phyloP scores from a whole-genome alignment of 2,888 invertebrate genomes.

The Pandemis corylana region DNA sequence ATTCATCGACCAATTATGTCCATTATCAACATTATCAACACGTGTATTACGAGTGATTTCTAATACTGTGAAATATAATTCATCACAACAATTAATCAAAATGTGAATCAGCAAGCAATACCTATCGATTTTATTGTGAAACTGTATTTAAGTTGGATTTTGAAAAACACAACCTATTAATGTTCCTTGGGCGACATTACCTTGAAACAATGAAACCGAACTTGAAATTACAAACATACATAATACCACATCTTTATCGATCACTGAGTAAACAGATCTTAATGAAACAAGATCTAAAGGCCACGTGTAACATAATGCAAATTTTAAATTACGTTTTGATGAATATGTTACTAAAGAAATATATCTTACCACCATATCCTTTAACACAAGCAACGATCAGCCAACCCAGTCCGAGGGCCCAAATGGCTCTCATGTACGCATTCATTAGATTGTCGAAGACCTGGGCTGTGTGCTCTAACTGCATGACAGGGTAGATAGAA shows the following conservation, averaged over 20 bases:
- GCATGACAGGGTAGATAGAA: constrained; percentile 63
- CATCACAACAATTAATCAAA: neutral
- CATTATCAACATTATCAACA: neutral
- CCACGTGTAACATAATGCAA: no score
- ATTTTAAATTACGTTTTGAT: no score
- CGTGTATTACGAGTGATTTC: neutral
- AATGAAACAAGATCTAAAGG: no score
- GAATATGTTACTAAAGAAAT: no score
- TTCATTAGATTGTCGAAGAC: constrained; percentile 42
- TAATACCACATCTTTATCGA: no score
- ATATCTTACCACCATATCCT: constrained; percentile 61
- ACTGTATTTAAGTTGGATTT: no score
- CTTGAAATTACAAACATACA: no score
- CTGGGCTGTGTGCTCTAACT: constrained; percentile 49
- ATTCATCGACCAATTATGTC: neutral
- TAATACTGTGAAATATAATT: neutral
- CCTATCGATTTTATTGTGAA: no score
- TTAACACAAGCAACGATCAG: constrained; percentile 59
- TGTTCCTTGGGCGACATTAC: no score
- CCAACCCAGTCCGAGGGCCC: constrained; percentile 59
- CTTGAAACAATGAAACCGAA: no score
- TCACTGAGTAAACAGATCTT: no score
- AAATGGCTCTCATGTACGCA: constrained; percentile 56
- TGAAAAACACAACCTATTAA: no score
- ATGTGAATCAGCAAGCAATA: neutral